Base-by-base conservation (phyloP, 2,888 invertebrate species). In the Melolontha melolontha region DNA sequence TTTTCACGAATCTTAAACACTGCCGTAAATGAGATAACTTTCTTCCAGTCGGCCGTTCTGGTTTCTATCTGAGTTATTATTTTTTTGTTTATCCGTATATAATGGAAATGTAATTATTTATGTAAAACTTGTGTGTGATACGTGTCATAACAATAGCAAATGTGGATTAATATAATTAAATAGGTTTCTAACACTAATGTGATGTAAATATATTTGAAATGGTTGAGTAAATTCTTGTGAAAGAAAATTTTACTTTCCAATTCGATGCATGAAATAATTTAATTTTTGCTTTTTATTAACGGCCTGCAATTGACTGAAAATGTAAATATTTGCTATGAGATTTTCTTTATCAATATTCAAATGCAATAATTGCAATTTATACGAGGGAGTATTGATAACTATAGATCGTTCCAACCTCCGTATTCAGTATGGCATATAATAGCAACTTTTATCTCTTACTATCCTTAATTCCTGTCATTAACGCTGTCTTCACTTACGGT, bases 11-110 rank as follows among this genome's bases (percentile, higher is more conserved):
- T 42, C 17, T 57, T 12, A 57, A 57, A 12, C 27, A 14, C 5
- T n/a, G 11, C 16, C 34, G 34, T 49, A 34, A 34, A 47, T 62
- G 59, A n/a, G 59, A 47, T 62, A 62, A 62, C 59, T 62, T 62
- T 62, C 59, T 62, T 62, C 29, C 34, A 27, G 29, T 59, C 2
- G 29, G 29, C 27, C 5, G 14, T n/a, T 34, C n/a, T 47, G 34
- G 14, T 39, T 49, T 49, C 22, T 47, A 44, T 62, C 34, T 42
- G 41, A 6, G 5, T 39, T 12, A 17, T 0, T 10, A 17, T 54
- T 54, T 54, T 39, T 34, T 42, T n/a, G 14, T 47, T 47, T 16
- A 49, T 34, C n/a, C 47, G 16, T 16, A 47, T 34, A 47, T 62
- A 47, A 47, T 62, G 29, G 16, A 62, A 62, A 49, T 62, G 16